phyloP scores from a whole-genome alignment of 2,797 vertebrate genomes.

The Chanos chanos region DNA sequence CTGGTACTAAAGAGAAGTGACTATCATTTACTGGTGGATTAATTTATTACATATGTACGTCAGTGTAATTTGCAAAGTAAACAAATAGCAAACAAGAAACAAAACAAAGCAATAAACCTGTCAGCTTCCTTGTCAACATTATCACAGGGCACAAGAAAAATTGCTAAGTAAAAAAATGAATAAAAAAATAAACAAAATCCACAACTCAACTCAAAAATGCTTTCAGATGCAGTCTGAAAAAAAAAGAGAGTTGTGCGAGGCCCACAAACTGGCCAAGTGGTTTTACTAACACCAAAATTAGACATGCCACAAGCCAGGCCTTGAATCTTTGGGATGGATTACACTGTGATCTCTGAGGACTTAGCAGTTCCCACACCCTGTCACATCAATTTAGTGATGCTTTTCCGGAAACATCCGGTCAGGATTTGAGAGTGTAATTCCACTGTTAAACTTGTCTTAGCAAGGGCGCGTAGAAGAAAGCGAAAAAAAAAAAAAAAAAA shows the following conservation, averaged over 20 bases:
- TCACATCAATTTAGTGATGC: constrained; percentile 41
- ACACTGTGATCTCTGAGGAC: constrained; percentile 34
- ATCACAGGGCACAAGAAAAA: too few relatives aligned
- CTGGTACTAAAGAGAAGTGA: too few relatives aligned
- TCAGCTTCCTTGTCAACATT: too few relatives aligned
- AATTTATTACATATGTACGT: too few relatives aligned
- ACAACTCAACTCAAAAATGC: not conserved
- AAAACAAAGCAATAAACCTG: too few relatives aligned
- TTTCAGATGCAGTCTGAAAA: not conserved
- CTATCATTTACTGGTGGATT: too few relatives aligned
- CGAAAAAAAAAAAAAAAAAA: constrained; percentile 2
- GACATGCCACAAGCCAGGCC: constrained; percentile 27
- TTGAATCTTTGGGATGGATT: constrained; percentile 33
- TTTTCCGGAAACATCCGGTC: constrained; percentile 19
- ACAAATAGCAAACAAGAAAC: too few relatives aligned
- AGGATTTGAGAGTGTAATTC: constrained; percentile 10
- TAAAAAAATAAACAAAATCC: not conserved
- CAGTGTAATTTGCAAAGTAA: too few relatives aligned
- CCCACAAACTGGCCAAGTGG: constrained; percentile 14
- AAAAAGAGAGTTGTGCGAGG: constrained; percentile 21
- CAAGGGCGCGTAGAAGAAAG: not conserved
- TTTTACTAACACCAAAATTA: constrained; percentile 33
- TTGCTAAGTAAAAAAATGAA: too few relatives aligned
- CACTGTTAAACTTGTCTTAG: constrained; percentile 26
- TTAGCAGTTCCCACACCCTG: constrained; percentile 39